A percentile compares a stretch with the other conserved stretches of the same genome.
phyloP scores from a whole-genome alignment of 2,113 vertebrate species.

The Ptychochromis oligacanthus region DNA sequence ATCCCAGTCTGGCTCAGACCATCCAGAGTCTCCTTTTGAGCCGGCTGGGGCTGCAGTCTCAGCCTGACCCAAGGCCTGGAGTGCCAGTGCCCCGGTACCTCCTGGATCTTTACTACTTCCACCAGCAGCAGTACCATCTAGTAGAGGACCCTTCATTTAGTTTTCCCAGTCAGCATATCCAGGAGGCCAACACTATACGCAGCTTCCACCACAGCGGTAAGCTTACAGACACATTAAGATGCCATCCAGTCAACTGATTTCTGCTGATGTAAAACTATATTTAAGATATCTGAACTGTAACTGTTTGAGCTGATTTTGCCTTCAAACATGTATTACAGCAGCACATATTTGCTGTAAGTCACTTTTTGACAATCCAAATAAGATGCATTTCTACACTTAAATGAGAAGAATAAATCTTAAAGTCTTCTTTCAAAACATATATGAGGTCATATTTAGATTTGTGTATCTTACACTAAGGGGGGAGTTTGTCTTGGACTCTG shows the following conservation, averaged over 20 bases:
- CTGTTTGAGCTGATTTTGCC: not conserved
- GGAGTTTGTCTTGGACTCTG: not conserved
- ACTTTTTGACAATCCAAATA: not conserved
- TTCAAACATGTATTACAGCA: not conserved
- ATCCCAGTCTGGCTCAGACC: constrained; percentile 75
- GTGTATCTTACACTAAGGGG: not conserved
- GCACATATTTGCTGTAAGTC: not conserved
- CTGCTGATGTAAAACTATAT: not conserved
- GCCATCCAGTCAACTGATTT: not conserved
- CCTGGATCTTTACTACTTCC: constrained; percentile 83
- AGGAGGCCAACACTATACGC: constrained; percentile 83
- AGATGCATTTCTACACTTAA: not conserved
- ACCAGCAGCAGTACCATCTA: constrained; percentile 80
- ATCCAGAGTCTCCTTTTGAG: constrained; percentile 74
- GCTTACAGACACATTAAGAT: not conserved
- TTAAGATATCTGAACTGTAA: not conserved
- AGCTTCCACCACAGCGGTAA: constrained; percentile 83
- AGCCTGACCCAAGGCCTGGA: constrained; percentile 76
- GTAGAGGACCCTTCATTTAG: constrained; percentile 78
- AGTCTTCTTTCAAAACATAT: not conserved
- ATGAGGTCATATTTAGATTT: not conserved
- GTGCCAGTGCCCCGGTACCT: constrained; percentile 79
- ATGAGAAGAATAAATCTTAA: not conserved
- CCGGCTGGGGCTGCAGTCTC: constrained; percentile 75
- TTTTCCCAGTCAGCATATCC: constrained; percentile 79